phyloP scores from a whole-genome alignment of 1,140 invertebrate species.

The Euwallacea similis region DNA sequence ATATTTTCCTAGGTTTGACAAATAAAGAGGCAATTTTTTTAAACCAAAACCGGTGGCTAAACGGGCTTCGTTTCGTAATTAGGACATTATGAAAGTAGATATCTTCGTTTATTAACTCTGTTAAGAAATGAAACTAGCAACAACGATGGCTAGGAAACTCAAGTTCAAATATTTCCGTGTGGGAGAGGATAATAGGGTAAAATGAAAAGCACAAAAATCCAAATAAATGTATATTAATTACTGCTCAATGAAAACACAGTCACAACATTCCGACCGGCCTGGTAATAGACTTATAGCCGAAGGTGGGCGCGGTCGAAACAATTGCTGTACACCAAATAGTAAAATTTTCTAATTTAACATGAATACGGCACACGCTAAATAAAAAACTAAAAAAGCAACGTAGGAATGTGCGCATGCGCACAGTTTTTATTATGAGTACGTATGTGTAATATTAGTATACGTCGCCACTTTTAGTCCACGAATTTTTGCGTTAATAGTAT shows the following conservation, averaged over 20 bases:
- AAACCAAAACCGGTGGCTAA: too few species aligned
- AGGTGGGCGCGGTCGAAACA: conserved; percentile 48
- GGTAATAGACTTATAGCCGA: background rate
- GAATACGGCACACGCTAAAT: conserved; percentile 56
- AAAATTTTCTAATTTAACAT: conserved; percentile 57
- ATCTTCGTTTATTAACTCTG: too few species aligned
- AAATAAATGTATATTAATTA: conserved; percentile 58
- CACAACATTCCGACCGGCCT: conserved; percentile 53
- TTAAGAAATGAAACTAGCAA: too few species aligned
- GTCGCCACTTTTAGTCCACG: conserved; percentile 51
- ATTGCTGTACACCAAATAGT: conserved; percentile 57
- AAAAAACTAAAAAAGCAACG: conserved; percentile 49
- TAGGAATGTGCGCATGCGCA: conserved; percentile 52
- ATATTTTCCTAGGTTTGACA: too few species aligned
- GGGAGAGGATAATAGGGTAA: too few species aligned
- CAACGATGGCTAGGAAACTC: too few species aligned
- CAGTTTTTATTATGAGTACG: conserved; percentile 51
- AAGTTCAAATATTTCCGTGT: too few species aligned
- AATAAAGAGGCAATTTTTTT: too few species aligned
- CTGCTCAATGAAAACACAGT: conserved; percentile 57
- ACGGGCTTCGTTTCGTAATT: too few species aligned
- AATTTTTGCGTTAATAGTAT: conserved; percentile 3
- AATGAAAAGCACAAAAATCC: conserved; percentile 36
- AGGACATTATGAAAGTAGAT: too few species aligned
- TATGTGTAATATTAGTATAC: conserved; percentile 55